These are phyloP conservation scores for Arvicanthis niloticus DNA, from an alignment of 2,113 vertebrate species.

Conservation along the genomic window DNA sequence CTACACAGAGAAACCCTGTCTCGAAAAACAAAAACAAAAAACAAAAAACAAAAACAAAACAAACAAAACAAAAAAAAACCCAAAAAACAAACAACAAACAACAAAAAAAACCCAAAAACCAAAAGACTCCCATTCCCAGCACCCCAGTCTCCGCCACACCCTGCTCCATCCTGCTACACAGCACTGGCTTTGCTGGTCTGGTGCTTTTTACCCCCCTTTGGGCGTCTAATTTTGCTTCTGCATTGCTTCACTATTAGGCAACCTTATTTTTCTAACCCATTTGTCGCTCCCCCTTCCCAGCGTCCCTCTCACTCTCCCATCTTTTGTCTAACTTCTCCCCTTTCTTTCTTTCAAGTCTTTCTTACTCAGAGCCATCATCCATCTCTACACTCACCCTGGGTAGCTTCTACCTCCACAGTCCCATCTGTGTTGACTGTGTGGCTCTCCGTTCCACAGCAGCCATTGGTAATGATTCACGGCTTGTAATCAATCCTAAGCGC, in stretches of 20 bases:
- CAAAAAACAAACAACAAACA: too few species aligned
- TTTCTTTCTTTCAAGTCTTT: not conserved
- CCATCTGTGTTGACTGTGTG: not conserved
- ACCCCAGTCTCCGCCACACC: not conserved
- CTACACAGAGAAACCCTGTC: too few species aligned
- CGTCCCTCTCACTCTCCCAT: not conserved
- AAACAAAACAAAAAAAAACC: too few species aligned
- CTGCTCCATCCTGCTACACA: not conserved
- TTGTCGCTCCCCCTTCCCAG: not conserved
- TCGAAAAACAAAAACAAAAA: too few species aligned
- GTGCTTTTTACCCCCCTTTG: not conserved
- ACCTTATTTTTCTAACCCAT: not conserved
- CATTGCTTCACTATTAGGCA: too few species aligned
- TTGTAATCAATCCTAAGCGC: not conserved
- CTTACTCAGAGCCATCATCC: too few species aligned
- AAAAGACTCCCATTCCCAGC: too few species aligned
- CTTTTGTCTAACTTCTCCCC: not conserved
- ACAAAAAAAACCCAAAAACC: too few species aligned
- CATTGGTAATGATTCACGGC: not conserved
- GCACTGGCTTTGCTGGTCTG: not conserved
- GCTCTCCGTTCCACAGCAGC: not conserved
- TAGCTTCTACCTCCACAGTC: not conserved
- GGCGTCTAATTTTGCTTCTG: too few species aligned
- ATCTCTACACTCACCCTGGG: not conserved
- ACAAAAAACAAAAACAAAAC: too few species aligned